Evolutionary conservation across 2,797 vertebrate species (phyloP).

Genomic region (Acomys russatus): DNA sequence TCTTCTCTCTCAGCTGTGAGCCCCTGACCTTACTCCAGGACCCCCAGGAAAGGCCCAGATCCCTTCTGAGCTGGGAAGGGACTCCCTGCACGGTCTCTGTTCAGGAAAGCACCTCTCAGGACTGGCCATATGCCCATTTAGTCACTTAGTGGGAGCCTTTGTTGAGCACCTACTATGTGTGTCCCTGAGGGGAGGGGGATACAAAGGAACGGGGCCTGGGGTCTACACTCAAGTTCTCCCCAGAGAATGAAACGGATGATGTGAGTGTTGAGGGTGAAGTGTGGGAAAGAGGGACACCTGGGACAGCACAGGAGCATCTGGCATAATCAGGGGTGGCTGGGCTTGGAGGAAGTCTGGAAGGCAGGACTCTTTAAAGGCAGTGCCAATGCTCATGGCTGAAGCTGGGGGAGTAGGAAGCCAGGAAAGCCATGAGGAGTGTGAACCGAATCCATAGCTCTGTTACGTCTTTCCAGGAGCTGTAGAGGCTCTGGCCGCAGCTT

Average conservation of each 20-base stretch:
- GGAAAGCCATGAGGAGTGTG: background rate
- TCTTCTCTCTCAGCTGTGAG: background rate
- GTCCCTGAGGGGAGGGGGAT: background rate
- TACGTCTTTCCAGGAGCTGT: background rate
- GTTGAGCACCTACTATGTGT: background rate
- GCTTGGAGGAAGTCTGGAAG: background rate
- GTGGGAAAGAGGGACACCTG: background rate
- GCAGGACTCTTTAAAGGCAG: background rate
- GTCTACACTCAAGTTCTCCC: background rate
- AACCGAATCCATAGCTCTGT: background rate
- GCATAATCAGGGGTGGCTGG: background rate
- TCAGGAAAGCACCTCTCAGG: background rate
- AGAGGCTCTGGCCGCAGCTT: background rate
- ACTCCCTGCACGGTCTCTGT: background rate
- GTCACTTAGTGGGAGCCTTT: background rate
- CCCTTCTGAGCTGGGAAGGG: background rate
- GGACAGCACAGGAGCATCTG: background rate
- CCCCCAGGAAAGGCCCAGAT: background rate
- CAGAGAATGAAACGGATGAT: rapidly evolving
- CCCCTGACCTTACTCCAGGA: background rate
- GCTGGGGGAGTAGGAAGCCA: too few species aligned
- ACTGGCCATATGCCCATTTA: background rate
- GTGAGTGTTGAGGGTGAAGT: rapidly evolving
- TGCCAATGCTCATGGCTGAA: rapidly evolving
- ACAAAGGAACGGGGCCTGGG: background rate